Base-by-base conservation (phyloP, 2,888 invertebrate species). In the Athrips mouffetella region DNA sequence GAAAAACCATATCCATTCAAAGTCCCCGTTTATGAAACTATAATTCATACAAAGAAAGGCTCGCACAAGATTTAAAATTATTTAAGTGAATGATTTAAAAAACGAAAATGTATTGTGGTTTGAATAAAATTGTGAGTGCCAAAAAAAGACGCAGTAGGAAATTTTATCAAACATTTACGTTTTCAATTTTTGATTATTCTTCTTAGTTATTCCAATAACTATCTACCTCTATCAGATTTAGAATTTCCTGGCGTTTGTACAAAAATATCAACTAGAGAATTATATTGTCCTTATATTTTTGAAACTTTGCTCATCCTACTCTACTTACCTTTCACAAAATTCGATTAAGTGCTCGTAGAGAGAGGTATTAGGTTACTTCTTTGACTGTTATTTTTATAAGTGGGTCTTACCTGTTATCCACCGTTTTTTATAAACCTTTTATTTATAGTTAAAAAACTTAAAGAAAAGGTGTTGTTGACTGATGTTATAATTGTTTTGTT, bases 11-110 rank as follows among this genome's bases (percentile, higher is more conserved):
- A 92, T 31, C 93, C 93, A 0, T 91, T 93, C 53, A 92, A 92
- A 66, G 92, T 93, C 21, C 93, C 93, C 0, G 91, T 93, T 2
- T 91, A 92, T 68, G 93, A 93, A 76, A 91, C 92, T 31, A 90
- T 93, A 50, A 92, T 93, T 60, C 93, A 93, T 62, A 91, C 92
- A 46, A 90, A 92, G 57, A 93, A 93, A 68, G 89, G 89, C 31
- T 80, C 84, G 0, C 84, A 88, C 52, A 79, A 88, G 63, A 67
- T 79, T 47, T 78, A 75, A 74, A 44, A 33, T 13, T 47, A 23
- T 47, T 7, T n/a, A n/a, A n/a, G n/a, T n/a, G n/a, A n/a, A n/a
- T n/a, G n/a, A n/a, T n/a, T n/a, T n/a, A n/a, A n/a, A n/a, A n/a
- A n/a, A n/a, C n/a, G n/a, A n/a, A n/a, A n/a, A n/a, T n/a, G n/a